Evolutionary conservation across 2,888 invertebrate genomes (phyloP), one percentile per base, ranked within the genome.

Genomic region (Athripsodes cinereus): DNA sequence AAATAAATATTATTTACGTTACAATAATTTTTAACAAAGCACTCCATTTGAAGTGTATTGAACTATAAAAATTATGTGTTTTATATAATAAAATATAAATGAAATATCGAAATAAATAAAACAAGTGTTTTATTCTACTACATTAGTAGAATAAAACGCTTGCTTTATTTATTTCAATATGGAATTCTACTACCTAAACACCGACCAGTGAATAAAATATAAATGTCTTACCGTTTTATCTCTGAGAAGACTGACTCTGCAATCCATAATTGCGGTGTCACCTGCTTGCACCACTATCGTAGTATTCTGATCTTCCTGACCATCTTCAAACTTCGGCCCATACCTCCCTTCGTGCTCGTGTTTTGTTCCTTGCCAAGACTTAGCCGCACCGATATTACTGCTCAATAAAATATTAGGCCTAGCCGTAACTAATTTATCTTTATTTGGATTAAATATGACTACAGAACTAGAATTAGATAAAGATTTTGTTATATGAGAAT

Each of bases 241-340:
- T 69, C 82, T 82, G 55, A 82, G 74, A 65, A 82, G 71, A 55
- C 80, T 81, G 69, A 82, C 82, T 68, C 76, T 76, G 70, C 84
- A 84, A 70, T 84, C 81, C 63, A 84, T 72, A 61, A 76, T 75
- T 61, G 81, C 80, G 59, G 77, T 81, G 64, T 78, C 81, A 26
- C 82, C 83, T 59, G 82, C 81, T 66, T 83, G 83, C 21, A 83
- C 82, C 20, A 83, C 83, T 60, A 83, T 75, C 67, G 83, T 84
- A 59, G 78, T 74, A 55, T 78, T 73, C 63, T 79, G 78, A 40
- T 78, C 79, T 57, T 69, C 55, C 40, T 62, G 55, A 16, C 57
- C 61, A 55, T 65, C 68, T 67, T 83, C 82, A 67, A 83, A 82
- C 67, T 81, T 81, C 62, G 83, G 82, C 57, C 82, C 83, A 72